phyloP scores from a whole-genome alignment of 2,888 invertebrate species.

The Isotomurus palustris region DNA sequence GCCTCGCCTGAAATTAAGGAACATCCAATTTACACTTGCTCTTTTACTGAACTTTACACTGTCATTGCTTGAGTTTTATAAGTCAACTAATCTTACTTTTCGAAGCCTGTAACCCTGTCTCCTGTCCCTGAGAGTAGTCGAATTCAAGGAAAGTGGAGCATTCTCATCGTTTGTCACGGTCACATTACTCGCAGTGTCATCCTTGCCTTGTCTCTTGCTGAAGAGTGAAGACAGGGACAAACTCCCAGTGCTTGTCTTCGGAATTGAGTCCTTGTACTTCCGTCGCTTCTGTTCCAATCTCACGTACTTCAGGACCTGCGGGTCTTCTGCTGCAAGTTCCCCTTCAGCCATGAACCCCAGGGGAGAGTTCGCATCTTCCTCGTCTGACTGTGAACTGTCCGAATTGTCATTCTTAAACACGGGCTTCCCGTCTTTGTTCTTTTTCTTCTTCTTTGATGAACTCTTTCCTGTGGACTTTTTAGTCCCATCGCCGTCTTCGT shows the following conservation, averaged over 20 bases:
- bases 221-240: not conserved
- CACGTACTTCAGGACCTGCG: slow-evolving; percentile 28
- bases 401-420: slow-evolving; percentile 19
- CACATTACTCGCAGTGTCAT: not conserved
- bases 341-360: slow-evolving; percentile 28
- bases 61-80: too few species aligned
- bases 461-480: slow-evolving; percentile 5
- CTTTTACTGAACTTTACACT: not conserved
- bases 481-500: slow-evolving; percentile 17
- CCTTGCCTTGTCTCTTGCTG: not conserved
- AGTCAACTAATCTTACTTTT: too few species aligned
- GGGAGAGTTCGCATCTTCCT: slow-evolving; percentile 9
- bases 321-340: slow-evolving; percentile 32
- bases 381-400: slow-evolving; percentile 6
- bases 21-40: not conserved
- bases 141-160: not conserved
- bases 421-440: not conserved
- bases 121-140: not conserved
- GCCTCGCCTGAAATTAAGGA: not conserved
- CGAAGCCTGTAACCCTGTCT: too few species aligned
- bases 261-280: not conserved
- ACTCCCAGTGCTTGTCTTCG: not conserved
- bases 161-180: too few species aligned
- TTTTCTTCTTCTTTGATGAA: slow-evolving; percentile 2
- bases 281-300: slow-evolving; percentile 14